Percentiles rank a stretch among this genome's conserved stretches.
phyloP scores from a whole-genome alignment of 2,888 invertebrate species.

The Acanthosoma haemorrhoidale region DNA sequence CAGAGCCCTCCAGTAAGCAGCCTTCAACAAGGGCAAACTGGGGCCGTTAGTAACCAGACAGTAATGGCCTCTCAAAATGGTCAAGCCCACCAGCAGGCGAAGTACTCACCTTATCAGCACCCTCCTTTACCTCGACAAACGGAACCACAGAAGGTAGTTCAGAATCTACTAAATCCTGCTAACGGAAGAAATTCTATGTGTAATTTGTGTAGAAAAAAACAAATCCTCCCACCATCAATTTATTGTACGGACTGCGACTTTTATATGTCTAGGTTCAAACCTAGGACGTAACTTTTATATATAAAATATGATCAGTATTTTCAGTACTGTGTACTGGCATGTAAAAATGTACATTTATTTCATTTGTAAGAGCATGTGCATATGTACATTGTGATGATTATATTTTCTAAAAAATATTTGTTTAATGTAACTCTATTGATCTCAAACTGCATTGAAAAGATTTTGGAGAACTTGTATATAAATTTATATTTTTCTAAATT shows the following conservation, averaged over 20 bases:
- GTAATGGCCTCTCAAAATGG: conserved; percentile 20
- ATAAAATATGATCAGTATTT: not conserved
- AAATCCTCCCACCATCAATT: conserved; percentile 67
- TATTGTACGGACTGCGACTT: conserved; percentile 90
- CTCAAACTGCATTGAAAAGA: conserved; percentile 5
- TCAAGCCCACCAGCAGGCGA: conserved; percentile 27
- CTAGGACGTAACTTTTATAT: conserved; percentile 46
- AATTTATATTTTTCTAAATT: conserved; percentile 27
- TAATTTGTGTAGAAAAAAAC: conserved; percentile 81
- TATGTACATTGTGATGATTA: not conserved
- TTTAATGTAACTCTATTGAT: conserved; percentile 15
- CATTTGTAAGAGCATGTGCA: not conserved
- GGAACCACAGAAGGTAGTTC: not conserved
- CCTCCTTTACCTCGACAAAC: conserved; percentile 53
- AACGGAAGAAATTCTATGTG: conserved; percentile 62
- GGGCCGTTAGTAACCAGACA: not conserved
- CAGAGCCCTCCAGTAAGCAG: not conserved
- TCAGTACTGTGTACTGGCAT: conserved; percentile 26
- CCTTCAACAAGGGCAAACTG: not conserved
- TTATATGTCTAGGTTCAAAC: conserved; percentile 81
- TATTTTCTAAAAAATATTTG: no score
- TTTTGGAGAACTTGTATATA: not conserved
- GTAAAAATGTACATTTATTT: conserved; percentile 23
- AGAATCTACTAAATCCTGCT: conserved; percentile 42
- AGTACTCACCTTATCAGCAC: conserved; percentile 58